Percentiles rank a stretch among this genome's conserved stretches.
phyloP scores from a whole-genome alignment of 1,140 invertebrate species.

The Tetranychus urticae region DNA sequence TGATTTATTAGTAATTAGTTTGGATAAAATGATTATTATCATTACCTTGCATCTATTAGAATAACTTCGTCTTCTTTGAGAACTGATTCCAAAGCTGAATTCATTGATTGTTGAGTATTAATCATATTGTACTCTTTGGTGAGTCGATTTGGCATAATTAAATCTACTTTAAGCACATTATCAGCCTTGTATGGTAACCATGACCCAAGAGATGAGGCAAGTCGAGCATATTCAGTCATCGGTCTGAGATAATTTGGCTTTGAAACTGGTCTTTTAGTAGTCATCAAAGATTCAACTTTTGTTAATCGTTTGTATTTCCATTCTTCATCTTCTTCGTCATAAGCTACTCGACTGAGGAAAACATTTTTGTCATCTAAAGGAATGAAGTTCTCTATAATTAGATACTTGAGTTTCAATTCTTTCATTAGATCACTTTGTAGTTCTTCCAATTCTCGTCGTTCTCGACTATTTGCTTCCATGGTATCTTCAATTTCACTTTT shows the following conservation, averaged over 20 bases:
- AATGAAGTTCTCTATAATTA: conserved; percentile 77
- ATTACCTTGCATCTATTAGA: conserved; percentile 33
- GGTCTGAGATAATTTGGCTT: conserved; percentile 36
- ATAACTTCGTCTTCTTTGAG: conserved; percentile 42
- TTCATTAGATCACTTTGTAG: conserved; percentile 52
- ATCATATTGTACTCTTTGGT: conserved; percentile 52
- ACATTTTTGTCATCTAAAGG: conserved; percentile 49
- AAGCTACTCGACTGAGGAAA: conserved; percentile 43
- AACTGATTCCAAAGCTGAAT: conserved; percentile 45
- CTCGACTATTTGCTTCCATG: conserved; percentile 52
- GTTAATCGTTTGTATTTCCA: conserved; percentile 32
- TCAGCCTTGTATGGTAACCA: conserved; percentile 27
- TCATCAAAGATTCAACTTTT: not conserved
- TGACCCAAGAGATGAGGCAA: conserved; percentile 30
- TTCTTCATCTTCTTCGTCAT: conserved; percentile 57
- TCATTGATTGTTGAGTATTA: conserved; percentile 38
- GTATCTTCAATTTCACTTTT: conserved; percentile 49
- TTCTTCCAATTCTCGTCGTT: conserved; percentile 51
- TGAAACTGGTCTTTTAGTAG: conserved; percentile 33
- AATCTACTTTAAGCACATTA: conserved; percentile 31
- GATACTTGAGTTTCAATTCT: conserved; percentile 29
- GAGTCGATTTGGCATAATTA: conserved; percentile 50
- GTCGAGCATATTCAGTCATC: conserved; percentile 42
- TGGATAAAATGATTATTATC: not conserved
- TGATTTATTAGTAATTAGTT: not conserved